Conservation (phyloP, 2,113 vertebrate species). For the Spermophilus dauricus region DNA sequence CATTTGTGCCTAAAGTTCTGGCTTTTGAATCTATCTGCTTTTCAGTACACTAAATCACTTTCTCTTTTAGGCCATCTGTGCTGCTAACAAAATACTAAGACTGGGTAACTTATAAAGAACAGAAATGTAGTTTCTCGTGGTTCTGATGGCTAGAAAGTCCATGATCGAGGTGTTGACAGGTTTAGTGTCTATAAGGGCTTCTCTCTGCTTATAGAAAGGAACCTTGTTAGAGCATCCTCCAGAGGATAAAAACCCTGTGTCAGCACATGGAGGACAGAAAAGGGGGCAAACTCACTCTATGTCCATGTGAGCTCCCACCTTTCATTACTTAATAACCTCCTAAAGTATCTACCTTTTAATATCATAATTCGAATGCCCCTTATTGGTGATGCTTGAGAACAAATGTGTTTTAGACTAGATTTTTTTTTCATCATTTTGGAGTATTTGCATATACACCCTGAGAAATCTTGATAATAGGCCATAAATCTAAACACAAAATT, state of each 20-base stretch:
- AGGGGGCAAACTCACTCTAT: background rate
- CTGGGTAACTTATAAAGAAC: background rate
- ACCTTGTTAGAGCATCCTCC: background rate
- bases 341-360: background rate
- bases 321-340: background rate
- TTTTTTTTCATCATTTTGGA: background rate
- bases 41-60: background rate
- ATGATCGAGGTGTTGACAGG: no score
- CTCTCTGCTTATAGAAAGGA: background rate
- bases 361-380: no score
- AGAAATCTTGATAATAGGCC: no score
- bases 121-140: background rate
- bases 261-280: no score
- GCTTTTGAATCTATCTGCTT: background rate
- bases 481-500: background rate
- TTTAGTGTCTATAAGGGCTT: background rate
- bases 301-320: background rate
- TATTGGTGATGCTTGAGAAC: background rate
- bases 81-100: background rate
- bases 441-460: background rate
- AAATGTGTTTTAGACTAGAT: background rate
- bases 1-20: background rate
- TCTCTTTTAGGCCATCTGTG: background rate
- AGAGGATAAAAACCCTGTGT: background rate
- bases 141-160: background rate